These are phyloP conservation scores for Lasioglossum baleicum DNA, from an alignment of 1,140 invertebrate species.

Conservation along the genomic window DNA sequence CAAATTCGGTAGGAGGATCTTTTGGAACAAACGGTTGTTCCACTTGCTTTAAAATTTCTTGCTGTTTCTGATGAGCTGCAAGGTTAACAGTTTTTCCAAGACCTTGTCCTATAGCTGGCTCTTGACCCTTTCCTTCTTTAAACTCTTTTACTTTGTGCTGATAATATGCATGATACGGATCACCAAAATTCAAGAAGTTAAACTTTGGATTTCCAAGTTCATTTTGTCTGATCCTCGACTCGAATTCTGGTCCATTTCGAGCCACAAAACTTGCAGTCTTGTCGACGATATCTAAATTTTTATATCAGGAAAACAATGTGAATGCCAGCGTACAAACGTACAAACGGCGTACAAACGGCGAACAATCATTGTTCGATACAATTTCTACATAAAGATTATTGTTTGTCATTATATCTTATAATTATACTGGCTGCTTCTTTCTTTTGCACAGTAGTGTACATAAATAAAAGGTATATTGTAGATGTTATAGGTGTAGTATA, in stretches of 20 bases:
- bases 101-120: conserved; percentile 72
- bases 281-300: conserved; percentile 94
- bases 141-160: conserved; percentile 99
- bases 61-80: conserved; percentile 90
- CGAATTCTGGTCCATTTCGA: conserved; percentile 98
- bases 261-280: conserved; percentile 99
- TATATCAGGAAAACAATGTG: conserved; percentile 58
- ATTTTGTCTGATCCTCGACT: conserved; percentile 97
- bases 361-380: neutral
- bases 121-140: conserved; percentile 89
- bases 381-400: neutral
- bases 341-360: too few species aligned
- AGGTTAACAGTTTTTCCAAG: conserved; percentile 81
- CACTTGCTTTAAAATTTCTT: conserved; percentile 93
- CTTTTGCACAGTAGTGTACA: too few species aligned
- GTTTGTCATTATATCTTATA: neutral
- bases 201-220: conserved; percentile 99
- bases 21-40: conserved; percentile 94
- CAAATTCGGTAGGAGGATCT: conserved; percentile 97
- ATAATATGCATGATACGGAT: conserved; percentile 99
- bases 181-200: conserved; percentile 96
- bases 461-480: too few species aligned
- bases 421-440: too few species aligned
- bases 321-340: neutral
- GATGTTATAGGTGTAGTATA: too few species aligned